Percentiles rank a stretch among this genome's conserved stretches.
Conservation (phyloP, 2,888 invertebrate genomes). For the Apomyelois bistriatella region DNA sequence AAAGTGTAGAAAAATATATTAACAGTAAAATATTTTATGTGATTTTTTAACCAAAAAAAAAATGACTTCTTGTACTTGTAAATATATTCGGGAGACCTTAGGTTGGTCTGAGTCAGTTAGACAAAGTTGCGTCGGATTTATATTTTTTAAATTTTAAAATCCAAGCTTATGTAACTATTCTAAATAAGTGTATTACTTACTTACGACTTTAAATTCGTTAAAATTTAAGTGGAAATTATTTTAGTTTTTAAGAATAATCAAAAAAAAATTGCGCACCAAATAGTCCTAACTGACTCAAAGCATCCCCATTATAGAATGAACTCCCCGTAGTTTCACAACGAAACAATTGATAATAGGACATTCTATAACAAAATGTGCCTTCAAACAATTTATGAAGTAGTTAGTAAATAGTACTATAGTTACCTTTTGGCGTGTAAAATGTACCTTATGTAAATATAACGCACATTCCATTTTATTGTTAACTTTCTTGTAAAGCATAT, state of each 20-base stretch:
- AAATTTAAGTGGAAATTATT: too few relatives aligned
- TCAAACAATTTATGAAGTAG: conserved; percentile 68
- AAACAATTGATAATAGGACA: conserved; percentile 43
- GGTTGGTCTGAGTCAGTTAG: neutral
- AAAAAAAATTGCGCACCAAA: too few relatives aligned
- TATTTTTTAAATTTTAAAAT: neutral
- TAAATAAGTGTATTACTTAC: too few relatives aligned
- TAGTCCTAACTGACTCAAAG: too few relatives aligned
- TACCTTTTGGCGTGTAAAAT: conserved; percentile 57
- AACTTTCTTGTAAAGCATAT: neutral
- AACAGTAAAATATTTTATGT: conserved; percentile 70
- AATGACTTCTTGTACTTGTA: conserved; percentile 55
- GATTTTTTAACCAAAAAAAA: conserved; percentile 76
- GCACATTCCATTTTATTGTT: conserved; percentile 29
- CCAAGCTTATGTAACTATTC: too few relatives aligned
- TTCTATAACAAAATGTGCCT: conserved; percentile 74
- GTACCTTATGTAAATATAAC: conserved; percentile 40
- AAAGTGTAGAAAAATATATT: conserved; percentile 62
- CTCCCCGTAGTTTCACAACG: conserved; percentile 14
- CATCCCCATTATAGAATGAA: neutral
- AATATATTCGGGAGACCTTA: conserved; percentile 30
- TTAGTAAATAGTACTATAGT: conserved; percentile 54
- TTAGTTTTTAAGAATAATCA: too few relatives aligned
- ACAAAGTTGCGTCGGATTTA: neutral
- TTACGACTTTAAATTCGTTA: too few relatives aligned